These are phyloP conservation scores for Chlorodrepanis virens DNA, from an alignment of 2,113 vertebrate genomes.

Conservation along the genomic window DNA sequence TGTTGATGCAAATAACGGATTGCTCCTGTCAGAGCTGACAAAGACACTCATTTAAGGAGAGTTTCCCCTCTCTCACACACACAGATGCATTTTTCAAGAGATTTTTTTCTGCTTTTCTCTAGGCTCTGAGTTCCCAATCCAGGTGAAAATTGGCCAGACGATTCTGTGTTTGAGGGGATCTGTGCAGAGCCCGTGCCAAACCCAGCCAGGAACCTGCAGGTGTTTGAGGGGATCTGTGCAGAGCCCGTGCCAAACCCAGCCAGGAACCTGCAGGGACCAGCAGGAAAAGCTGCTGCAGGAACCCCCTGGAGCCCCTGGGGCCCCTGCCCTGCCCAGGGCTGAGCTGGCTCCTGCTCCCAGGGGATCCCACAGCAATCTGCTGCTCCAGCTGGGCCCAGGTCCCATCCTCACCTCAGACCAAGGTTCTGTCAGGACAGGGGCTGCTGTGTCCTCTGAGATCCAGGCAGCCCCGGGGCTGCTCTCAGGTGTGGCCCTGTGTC, in stretches of 20 bases:
- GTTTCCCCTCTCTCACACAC: not conserved
- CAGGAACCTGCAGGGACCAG: not conserved
- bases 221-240: not conserved
- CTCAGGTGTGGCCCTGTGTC: not conserved
- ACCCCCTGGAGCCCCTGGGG: not conserved
- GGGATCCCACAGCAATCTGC: not conserved
- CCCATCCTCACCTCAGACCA: rapidly evolving
- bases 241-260: too few species aligned
- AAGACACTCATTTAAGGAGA: not conserved
- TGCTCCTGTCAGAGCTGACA: not conserved
- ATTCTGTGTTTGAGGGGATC: not conserved
- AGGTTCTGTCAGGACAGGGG: rapidly evolving
- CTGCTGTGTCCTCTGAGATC: not conserved
- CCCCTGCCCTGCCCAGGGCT: not conserved
- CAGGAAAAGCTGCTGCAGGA: not conserved
- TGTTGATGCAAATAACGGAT: conserved; percentile 20
- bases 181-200: not conserved
- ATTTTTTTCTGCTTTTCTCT: not conserved
- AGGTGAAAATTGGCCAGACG: not conserved
- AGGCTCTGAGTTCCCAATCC: not conserved
- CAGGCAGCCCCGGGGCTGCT: not conserved
- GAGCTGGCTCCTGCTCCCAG: not conserved
- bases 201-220: not conserved
- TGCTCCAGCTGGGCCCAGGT: not conserved
- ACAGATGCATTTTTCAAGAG: not conserved